Evolutionary conservation across 2,888 invertebrate genomes (phyloP).

Genomic region (Ichneumoninae sp.): DNA sequence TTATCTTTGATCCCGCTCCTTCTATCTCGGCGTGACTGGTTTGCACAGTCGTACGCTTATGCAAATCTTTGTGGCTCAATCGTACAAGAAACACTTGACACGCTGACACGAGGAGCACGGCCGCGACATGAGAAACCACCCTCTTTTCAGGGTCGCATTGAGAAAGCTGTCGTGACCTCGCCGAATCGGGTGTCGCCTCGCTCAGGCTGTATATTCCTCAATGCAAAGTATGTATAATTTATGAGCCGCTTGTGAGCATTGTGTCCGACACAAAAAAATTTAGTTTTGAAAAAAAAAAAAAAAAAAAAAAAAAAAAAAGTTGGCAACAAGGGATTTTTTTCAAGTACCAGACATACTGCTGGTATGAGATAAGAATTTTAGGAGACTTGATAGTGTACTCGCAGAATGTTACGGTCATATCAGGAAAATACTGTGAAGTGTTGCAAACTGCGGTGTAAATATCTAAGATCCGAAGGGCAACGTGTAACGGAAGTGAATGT

Average conservation of each 20-base stretch:
- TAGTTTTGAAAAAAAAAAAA: neutral
- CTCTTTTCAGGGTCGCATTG: conserved; percentile 60
- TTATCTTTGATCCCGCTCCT: conserved; percentile 27
- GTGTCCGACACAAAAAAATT: neutral
- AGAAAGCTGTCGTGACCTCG: conserved; percentile 56
- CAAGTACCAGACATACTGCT: too few species aligned
- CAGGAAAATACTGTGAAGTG: neutral
- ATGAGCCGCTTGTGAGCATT: neutral
- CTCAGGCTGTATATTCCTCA: conserved; percentile 2
- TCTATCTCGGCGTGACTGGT: conserved; percentile 3
- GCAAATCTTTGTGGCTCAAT: conserved; percentile 45
- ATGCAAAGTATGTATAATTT: neutral
- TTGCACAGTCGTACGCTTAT: conserved; percentile 33
- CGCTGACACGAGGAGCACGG: conserved; percentile 22
- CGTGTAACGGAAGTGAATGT: neutral
- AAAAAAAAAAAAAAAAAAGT: too few species aligned
- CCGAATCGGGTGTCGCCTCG: conserved; percentile 15
- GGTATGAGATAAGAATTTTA: neutral
- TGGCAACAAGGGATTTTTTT: too few species aligned
- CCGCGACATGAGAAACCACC: conserved; percentile 38
- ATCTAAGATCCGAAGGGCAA: neutral
- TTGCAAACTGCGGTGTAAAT: neutral
- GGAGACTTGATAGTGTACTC: neutral
- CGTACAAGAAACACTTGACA: conserved; percentile 27
- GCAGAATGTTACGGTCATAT: neutral